Conservation (phyloP, 2,888 invertebrate genomes). For the Chorisops tibialis region DNA sequence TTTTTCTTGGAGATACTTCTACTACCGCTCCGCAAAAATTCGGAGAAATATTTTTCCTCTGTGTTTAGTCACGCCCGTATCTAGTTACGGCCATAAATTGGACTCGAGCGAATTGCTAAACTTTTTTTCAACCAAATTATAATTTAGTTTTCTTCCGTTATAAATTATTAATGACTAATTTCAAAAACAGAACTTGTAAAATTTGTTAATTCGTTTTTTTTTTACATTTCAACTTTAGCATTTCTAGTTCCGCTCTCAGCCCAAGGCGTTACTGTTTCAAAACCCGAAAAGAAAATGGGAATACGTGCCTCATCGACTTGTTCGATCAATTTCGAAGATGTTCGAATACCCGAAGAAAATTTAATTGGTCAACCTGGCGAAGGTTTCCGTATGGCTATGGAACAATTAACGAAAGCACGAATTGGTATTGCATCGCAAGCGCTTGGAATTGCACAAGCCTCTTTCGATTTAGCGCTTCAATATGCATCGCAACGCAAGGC, state of each 20-base stretch:
- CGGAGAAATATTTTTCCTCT: too few relatives aligned
- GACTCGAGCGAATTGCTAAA: too few relatives aligned
- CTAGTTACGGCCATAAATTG: too few relatives aligned
- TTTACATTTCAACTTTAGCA: too few relatives aligned
- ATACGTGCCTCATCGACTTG: slow-evolving; percentile 71
- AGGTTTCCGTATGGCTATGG: slow-evolving; percentile 68
- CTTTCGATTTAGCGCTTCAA: slow-evolving; percentile 68
- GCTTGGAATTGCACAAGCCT: slow-evolving; percentile 68
- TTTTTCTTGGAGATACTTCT: too few relatives aligned
- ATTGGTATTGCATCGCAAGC: slow-evolving; percentile 75
- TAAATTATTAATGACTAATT: too few relatives aligned
- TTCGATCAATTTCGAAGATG: slow-evolving; percentile 65
- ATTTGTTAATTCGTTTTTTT: slow-evolving; percentile 5
- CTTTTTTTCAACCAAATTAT: too few relatives aligned
- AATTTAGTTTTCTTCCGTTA: too few relatives aligned
- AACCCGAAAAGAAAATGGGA: slow-evolving; percentile 69
- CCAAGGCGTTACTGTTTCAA: slow-evolving; percentile 62
- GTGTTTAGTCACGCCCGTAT: too few relatives aligned
- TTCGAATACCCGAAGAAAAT: slow-evolving; percentile 59
- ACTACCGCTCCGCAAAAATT: too few relatives aligned
- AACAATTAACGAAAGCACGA: slow-evolving; percentile 64
- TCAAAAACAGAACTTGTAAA: too few relatives aligned
- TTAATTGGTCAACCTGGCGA: slow-evolving; percentile 58
- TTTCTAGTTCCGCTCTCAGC: slow-evolving; percentile 67
- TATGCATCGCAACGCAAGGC: slow-evolving; percentile 65